Percentiles rank a stretch among this genome's conserved stretches.
phyloP scores from a whole-genome alignment of 92 coral and sea anemone genomes.

The Parazoanthus darwini region DNA sequence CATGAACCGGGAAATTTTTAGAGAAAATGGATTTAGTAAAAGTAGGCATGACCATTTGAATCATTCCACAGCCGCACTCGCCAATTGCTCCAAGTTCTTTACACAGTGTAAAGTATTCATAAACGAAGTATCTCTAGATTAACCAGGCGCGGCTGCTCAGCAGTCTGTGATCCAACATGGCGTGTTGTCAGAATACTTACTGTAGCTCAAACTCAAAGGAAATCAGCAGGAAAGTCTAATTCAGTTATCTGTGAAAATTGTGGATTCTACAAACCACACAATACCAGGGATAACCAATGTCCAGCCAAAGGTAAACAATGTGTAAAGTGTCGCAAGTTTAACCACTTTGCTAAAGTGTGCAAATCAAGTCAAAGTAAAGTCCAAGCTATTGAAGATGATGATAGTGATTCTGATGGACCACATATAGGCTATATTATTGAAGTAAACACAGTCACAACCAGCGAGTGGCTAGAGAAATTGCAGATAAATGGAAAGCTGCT shows the following conservation, averaged over 20 bases:
- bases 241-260: slow-evolving; percentile 13
- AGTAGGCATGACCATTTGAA: too few relatives aligned
- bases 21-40: too few relatives aligned
- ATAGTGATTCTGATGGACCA: not conserved
- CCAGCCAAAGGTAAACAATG: slow-evolving; percentile 46
- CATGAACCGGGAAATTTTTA: too few relatives aligned
- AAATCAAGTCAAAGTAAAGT: slow-evolving; percentile 42
- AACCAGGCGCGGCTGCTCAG: too few relatives aligned
- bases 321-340: slow-evolving; percentile 47
- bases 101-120: too few relatives aligned
- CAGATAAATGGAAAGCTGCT: not conserved
- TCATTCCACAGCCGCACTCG: too few relatives aligned
- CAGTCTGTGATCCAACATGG: too few relatives aligned
- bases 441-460: slow-evolving; percentile 7
- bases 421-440: not conserved
- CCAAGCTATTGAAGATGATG: slow-evolving; percentile 16
- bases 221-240: not conserved
- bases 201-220: not conserved
- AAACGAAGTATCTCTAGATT: too few relatives aligned
- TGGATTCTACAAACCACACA: slow-evolving; percentile 9
- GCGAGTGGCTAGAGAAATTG: not conserved
- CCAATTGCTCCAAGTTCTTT: too few relatives aligned
- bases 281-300: too few relatives aligned
- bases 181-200: too few relatives aligned
- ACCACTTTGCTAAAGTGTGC: slow-evolving; percentile 51